A percentile compares a stretch with the other conserved stretches of the same genome.
These are phyloP conservation scores for Taphrorychus bicolor DNA, from an alignment of 2,888 invertebrate genomes.

Conservation along the genomic window DNA sequence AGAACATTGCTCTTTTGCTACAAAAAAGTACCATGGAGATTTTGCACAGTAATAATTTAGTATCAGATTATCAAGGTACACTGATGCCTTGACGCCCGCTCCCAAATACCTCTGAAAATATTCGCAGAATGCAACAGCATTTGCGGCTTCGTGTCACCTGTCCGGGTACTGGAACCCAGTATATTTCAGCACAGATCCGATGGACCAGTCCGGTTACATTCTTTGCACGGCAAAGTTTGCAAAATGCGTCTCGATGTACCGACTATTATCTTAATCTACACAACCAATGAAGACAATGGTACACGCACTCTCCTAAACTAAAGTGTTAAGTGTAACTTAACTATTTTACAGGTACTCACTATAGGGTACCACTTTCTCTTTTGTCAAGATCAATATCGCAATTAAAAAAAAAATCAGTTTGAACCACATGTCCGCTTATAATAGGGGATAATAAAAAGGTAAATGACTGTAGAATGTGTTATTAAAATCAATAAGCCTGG, in stretches of 20 bases:
- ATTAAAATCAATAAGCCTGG: not conserved
- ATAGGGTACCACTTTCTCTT: slow-evolving; percentile 21
- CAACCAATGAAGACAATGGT: slow-evolving; percentile 9
- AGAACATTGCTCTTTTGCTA: slow-evolving; percentile 4
- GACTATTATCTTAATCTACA: slow-evolving; percentile 5
- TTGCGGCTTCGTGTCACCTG: slow-evolving; percentile 36
- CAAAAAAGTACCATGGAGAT: no score
- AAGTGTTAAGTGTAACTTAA: no score
- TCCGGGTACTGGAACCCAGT: slow-evolving; percentile 16
- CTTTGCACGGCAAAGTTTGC: slow-evolving; percentile 12
- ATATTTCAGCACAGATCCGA: slow-evolving; percentile 30
- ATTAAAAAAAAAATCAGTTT: slow-evolving; percentile 13
- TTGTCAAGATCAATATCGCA: slow-evolving; percentile 27
- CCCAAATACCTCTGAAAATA: slow-evolving; percentile 34
- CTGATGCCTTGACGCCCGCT: slow-evolving; percentile 24
- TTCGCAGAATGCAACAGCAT: slow-evolving; percentile 31
- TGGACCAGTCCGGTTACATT: slow-evolving; percentile 38
- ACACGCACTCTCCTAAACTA: not conserved
- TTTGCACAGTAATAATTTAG: not conserved
- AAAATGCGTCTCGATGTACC: slow-evolving; percentile 12
- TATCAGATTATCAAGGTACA: not conserved
- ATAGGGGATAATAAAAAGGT: slow-evolving; percentile 12
- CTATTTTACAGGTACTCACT: no score
- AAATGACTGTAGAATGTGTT: slow-evolving; percentile 12
- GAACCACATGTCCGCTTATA: slow-evolving; percentile 4